Evolutionary conservation across 2,113 vertebrate species (phyloP), one percentile per base, ranked within the genome.

Genomic region (Ceyx cyanopectus): DNA sequence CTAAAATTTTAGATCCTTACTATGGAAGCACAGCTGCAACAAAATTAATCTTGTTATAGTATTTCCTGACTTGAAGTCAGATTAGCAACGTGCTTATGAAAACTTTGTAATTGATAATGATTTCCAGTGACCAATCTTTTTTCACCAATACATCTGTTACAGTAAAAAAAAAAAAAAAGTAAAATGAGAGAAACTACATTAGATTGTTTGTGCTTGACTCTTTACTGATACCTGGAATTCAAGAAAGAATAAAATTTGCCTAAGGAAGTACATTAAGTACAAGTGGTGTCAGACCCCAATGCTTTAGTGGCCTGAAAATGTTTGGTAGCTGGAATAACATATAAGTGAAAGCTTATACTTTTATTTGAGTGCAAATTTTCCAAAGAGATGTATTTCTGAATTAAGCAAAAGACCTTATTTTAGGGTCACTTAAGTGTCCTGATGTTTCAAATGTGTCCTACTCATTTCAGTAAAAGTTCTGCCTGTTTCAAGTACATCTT

Each of bases 31-130:
- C 43, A 95, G 76, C 23, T 73, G 48, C 60, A 58, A 41, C 54
- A 84, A 84, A 74, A 65, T 70, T 89, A 89, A 93, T 90, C 57
- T 94, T 72, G 16, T 83, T 87, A 74, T 7, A 65, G 15, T 30
- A 10, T 57, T 79, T 82, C 32, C 17, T 87, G 53, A 50, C 29
- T 41, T 65, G 13, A 30, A 66, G 21, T 43, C 67, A 73, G 37
- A 65, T 93, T 93, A 40, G 24, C 15, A n/a, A 60, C 65, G 45
- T 22, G 32, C 50, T 89, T 75, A 51, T 45, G 41, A 84, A 69
- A 37, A 53, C 6, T 32, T 58, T 66, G 34, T 60, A 37, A 9
- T 32, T 68, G 16, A 69, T 34, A 66, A 80, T 32, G 11, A 63
- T 95, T 85, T 92, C 67, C 46, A 4, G 0, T 60, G 79, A 48